A percentile compares a stretch with the other conserved stretches of the same genome.
These are phyloP conservation scores for Diarsia mendica DNA, from an alignment of 2,888 invertebrate genomes.

Conservation along the genomic window DNA sequence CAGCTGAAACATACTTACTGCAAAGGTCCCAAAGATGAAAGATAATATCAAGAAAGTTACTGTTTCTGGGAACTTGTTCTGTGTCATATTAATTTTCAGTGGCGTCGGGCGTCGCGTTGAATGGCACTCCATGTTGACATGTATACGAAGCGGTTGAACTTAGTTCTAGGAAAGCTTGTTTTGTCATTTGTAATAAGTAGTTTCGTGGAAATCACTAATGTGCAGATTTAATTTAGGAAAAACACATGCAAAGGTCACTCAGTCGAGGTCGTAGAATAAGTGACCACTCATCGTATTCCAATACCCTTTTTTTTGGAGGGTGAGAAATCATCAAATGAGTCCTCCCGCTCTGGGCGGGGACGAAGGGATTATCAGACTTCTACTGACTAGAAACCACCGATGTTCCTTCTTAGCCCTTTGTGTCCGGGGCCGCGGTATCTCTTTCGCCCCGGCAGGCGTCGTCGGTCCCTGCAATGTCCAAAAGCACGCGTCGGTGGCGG, in stretches of 20 bases:
- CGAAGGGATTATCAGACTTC: too few species aligned
- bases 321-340: too few species aligned
- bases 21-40: neutral
- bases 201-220: neutral
- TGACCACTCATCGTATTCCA: neutral
- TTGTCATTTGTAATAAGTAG: neutral
- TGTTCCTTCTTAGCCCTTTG: too few species aligned
- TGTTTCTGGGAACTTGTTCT: conserved; percentile 12
- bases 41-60: conserved; percentile 4
- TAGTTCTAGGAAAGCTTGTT: neutral
- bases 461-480: too few species aligned
- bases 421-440: too few species aligned
- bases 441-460: too few species aligned
- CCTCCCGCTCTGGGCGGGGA: too few species aligned
- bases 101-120: neutral
- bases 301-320: too few species aligned
- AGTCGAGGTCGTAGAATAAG: neutral
- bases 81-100: neutral
- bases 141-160: neutral
- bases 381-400: too few species aligned
- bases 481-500: too few species aligned
- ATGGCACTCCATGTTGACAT: neutral
- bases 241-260: fast-evolving
- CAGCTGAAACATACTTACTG: neutral
- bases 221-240: neutral